These are phyloP conservation scores for Notolepis coatsorum DNA, from an alignment of 2,797 vertebrate genomes.

Conservation along the genomic window DNA sequence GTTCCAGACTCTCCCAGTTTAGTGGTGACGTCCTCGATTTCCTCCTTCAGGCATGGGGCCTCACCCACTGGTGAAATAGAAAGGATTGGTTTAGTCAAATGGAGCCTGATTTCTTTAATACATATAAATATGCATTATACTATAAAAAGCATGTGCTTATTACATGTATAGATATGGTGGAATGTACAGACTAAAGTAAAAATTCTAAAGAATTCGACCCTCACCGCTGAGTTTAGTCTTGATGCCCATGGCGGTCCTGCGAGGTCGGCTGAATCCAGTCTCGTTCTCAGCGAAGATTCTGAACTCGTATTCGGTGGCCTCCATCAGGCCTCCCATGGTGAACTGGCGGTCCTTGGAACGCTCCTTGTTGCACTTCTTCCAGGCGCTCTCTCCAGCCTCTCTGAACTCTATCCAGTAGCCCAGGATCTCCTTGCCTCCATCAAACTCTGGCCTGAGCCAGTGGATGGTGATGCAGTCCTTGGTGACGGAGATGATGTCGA, in stretches of 20 bases:
- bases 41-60: constrained; percentile 90
- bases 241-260: constrained; percentile 94
- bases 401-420: constrained; percentile 98
- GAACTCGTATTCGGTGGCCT: constrained; percentile 98
- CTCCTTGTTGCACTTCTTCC: constrained; percentile 98
- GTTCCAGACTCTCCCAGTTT: constrained; percentile 94
- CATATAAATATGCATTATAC: neutral
- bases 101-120: neutral
- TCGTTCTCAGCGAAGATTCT: constrained; percentile 96
- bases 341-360: constrained; percentile 96
- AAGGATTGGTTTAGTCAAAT: no score
- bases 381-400: constrained; percentile 93
- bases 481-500: constrained; percentile 93
- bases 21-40: constrained; percentile 91
- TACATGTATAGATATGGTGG: neutral
- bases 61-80: constrained; percentile 88
- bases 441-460: constrained; percentile 95
- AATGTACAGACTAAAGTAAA: neutral
- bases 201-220: no score
- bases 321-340: constrained; percentile 94
- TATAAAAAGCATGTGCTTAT: neutral
- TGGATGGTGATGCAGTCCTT: constrained; percentile 97
- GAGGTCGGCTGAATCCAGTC: constrained; percentile 93
- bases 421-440: constrained; percentile 97
- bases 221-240: constrained; percentile 98